Evolutionary conservation across 2,797 vertebrate species (phyloP), one percentile per base, ranked within the genome.

Genomic region (Knipowitschia caucasica): DNA sequence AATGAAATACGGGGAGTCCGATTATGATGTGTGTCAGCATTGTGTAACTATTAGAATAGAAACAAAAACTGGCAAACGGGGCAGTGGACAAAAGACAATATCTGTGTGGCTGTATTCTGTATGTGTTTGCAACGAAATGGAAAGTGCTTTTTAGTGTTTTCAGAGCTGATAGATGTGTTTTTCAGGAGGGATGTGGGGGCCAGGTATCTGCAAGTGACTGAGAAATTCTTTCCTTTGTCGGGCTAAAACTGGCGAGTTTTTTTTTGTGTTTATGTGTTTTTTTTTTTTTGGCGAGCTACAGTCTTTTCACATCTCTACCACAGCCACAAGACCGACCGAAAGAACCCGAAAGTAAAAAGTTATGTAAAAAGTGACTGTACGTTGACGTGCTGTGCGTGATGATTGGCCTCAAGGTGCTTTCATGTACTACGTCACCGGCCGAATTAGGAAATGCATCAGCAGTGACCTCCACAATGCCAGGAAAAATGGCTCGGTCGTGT

Each of bases 371-470:
- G 12, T 10, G 17, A 39, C n/a, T n/a, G 9, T 5, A 9, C 4
- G 10, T 11, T 20, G 25, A 26, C n/a, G 21, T 71, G 50, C 62
- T 67, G 43, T 62, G 31, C 65, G 30, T 24, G 62, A 72, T 44
- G 21, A 30, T n/a, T n/a, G n/a, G 34, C 14, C 0, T 21, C 53
- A 31, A 65, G 63, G 23, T 21, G 59, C 53, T 71, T 71, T 38
- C 12, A 17, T 14, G 20, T 21, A 20, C 3, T 27, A 12, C 34
- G 11, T 51, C 59, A 59, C 56, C 62, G 57, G 10, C 56, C 53
- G 39, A 62, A 39, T 2, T 64, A 64, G 84, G 83, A 87, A 85
- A 81, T 64, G 67, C 54, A 85, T 86, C 80, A 77, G 69, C 64
- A 33, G 29, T 73, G 57, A 62, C 51, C 63, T 8, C 47, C 70